Percentiles rank a stretch among this genome's conserved stretches.
These are phyloP conservation scores for Cassiopea andromeda DNA, from an alignment of 30 jellyfish, hydroid and myxozoan genomes.

Conservation along the genomic window DNA sequence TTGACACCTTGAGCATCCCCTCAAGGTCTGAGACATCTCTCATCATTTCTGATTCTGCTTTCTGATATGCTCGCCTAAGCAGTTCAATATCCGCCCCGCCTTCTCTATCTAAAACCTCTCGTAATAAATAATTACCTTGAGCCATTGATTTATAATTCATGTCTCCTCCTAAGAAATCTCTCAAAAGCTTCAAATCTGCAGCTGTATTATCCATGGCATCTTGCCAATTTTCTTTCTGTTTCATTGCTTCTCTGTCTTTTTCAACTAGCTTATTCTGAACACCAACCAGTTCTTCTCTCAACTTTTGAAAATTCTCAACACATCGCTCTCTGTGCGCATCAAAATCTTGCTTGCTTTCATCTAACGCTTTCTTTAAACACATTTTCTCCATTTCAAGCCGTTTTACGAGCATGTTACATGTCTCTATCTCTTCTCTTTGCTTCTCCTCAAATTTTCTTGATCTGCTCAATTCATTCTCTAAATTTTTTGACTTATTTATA, in stretches of 20 bases:
- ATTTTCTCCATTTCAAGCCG: constrained; percentile 82
- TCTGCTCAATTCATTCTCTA: constrained; percentile 75
- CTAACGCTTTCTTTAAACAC: constrained; percentile 40
- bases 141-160: constrained; percentile 6
- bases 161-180: constrained; percentile 67
- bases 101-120: constrained; percentile 27
- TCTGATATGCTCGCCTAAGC: constrained; percentile 77
- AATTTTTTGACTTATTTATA: constrained; percentile 28
- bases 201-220: constrained; percentile 90
- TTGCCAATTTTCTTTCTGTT: constrained; percentile 87
- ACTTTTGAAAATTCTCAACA: constrained; percentile 62
- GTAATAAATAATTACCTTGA: constrained; percentile 10
- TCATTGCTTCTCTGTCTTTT: constrained; percentile 88
- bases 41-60: constrained; percentile 87
- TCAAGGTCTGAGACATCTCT: constrained; percentile 83
- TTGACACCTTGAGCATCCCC: constrained; percentile 85
- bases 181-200: constrained; percentile 79
- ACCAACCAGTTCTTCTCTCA: constrained; percentile 85
- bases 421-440: constrained; percentile 80
- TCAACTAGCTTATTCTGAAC: constrained; percentile 82
- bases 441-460: constrained; percentile 58
- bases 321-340: constrained; percentile 84
- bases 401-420: constrained; percentile 65
- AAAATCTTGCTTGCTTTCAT: constrained; percentile 72
- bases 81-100: constrained; percentile 63